Base-by-base conservation (phyloP, 1,140 invertebrate genomes). In the Dinothrombium tinctorium region DNA sequence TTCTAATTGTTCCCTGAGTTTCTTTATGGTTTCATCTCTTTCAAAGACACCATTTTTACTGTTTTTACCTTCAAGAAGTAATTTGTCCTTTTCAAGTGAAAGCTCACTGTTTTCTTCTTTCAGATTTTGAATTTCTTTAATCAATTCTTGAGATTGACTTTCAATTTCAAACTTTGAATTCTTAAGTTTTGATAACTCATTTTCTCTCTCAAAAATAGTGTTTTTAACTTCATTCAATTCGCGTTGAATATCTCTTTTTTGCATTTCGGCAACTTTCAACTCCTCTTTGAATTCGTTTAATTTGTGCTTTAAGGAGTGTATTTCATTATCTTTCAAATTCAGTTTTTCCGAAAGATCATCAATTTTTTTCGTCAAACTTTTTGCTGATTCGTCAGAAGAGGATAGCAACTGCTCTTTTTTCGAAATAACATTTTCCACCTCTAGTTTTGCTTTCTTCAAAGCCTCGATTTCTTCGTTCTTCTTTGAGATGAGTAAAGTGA, bases 291-390 rank as follows among this genome's bases (percentile, higher is more conserved):
- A 15, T 8, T 24, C 22, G 19, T 14, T 11, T 12, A 39, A n/a
- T 9, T 8, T 39, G 25, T 39, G 23, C 17, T 39, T 12, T 11
- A 39, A 15, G 8, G 25, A n/a, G 2, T 8, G 5, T 6, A 39
- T 39, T 21, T 26, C 23, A 25, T 22, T 4, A 20, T 39, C 23
- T 9, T 39, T 39, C 9, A 11, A 9, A 3, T 29, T 26, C 11
- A 28, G 14, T 26, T 39, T 25, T 25, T 39, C 33, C 2, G 40
- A 4, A 7, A 47, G 36, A 23, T 47, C 45, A 19, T 42, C 44
- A 19, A 46, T 26, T 40, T 46, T 12, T 9, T 6, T 17, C 12
- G 17, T 11, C 33, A 22, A 36, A 12, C 12, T 21, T 36, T 20
- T 4, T 5, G 17, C 19, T 36, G 17, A 4, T 19, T n/a, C n/a